These are phyloP conservation scores for Machimus rusticus DNA, from an alignment of 2,888 invertebrate species.

Conservation along the genomic window DNA sequence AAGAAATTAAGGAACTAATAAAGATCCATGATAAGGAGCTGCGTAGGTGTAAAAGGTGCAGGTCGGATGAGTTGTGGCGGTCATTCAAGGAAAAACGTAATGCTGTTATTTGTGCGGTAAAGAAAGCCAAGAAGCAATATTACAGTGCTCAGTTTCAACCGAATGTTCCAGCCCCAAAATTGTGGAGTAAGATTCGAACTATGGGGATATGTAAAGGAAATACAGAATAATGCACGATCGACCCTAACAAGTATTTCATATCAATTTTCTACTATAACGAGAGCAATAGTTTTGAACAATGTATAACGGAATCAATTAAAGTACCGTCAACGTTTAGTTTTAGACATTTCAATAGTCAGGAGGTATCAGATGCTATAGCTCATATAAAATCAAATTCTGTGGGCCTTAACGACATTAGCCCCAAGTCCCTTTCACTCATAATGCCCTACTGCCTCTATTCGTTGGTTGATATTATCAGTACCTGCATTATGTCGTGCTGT, in stretches of 20 bases:
- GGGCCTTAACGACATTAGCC: too few relatives aligned
- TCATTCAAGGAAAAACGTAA: background rate
- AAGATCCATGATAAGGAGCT: background rate
- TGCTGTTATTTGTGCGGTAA: background rate
- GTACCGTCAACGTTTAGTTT: too few relatives aligned
- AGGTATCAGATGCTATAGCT: too few relatives aligned
- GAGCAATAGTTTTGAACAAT: background rate
- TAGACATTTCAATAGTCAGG: too few relatives aligned
- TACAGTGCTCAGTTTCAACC: background rate
- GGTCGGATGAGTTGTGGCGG: background rate
- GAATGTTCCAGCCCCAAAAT: background rate
- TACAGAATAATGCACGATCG: background rate
- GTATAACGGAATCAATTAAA: too few relatives aligned
- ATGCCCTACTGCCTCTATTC: too few relatives aligned
- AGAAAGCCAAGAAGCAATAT: background rate
- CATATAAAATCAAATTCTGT: too few relatives aligned
- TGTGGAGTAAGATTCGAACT: background rate
- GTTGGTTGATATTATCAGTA: too few relatives aligned
- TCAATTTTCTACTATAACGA: background rate
- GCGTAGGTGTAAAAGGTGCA: background rate
- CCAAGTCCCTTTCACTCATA: too few relatives aligned
- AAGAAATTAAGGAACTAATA: background rate
- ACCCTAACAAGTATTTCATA: background rate
- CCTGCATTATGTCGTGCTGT: too few relatives aligned
- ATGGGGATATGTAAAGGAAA: background rate